These are phyloP conservation scores for Nymphalis urticae DNA, from an alignment of 2,888 invertebrate species.

Conservation along the genomic window DNA sequence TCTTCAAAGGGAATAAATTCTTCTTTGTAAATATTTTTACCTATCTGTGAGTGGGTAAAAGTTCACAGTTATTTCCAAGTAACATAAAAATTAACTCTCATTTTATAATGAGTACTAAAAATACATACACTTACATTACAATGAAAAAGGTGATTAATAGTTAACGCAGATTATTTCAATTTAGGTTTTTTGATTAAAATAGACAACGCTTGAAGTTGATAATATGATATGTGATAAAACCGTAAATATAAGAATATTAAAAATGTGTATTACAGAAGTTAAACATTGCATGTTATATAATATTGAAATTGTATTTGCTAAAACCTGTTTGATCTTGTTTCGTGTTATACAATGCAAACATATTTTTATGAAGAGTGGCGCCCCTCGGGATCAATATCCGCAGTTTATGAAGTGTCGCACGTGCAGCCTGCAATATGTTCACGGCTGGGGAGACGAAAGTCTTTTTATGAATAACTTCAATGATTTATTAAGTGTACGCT, in stretches of 20 bases:
- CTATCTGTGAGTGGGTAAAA: too few species aligned
- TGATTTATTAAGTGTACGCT: slow-evolving; percentile 72
- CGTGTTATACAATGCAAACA: slow-evolving; percentile 48
- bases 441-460: slow-evolving; percentile 57
- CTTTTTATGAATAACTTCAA: slow-evolving; percentile 79
- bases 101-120: too few species aligned
- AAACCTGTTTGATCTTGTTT: slow-evolving; percentile 33
- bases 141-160: too few species aligned
- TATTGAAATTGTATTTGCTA: slow-evolving; percentile 19
- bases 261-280: not conserved
- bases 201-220: too few species aligned
- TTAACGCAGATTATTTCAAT: too few species aligned
- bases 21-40: too few species aligned
- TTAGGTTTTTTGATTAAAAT: not conserved
- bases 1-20: too few species aligned
- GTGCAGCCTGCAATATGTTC: slow-evolving; percentile 77
- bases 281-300: not conserved
- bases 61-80: too few species aligned
- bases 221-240: not conserved
- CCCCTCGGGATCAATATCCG: slow-evolving; percentile 70
- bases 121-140: too few species aligned
- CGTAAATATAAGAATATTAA: not conserved
- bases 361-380: slow-evolving; percentile 70
- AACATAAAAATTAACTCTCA: too few species aligned
- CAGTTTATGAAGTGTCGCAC: slow-evolving; percentile 79